Base-by-base conservation (phyloP, 2,888 invertebrate genomes). In the Macropis europaea region DNA sequence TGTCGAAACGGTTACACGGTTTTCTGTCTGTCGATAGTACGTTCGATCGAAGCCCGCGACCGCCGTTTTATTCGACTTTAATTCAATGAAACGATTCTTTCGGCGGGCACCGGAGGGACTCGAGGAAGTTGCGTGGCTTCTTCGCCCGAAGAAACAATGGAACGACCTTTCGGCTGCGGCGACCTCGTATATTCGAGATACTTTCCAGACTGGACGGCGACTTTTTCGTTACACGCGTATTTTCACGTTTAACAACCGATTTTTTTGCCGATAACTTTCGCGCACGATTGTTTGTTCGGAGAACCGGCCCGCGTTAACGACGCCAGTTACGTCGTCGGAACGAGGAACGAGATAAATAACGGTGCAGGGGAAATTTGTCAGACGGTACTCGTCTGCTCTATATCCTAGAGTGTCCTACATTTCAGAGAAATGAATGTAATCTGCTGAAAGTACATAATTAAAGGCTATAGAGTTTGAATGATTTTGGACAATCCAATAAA, bases 121-220 rank as follows among this genome's bases (percentile, higher is more conserved):
- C 42, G 48, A 19, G 54, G 60, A 62, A 77, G 63, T 79, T 68
- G 57, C 50, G 32, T 32, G 64, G 28, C 54, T 70, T 67, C 40
- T 53, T 67, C 11, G 22, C 48, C 32, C 3, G 30, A 63, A 64
- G 73, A 68, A 76, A 79, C 76, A 80, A 79, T 64, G 73, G 61
- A 22, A 74, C 53, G 64, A 77, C 57, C 45, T 68, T 62, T 47
- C 40, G 48, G 40, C 45, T 34, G 28, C 42, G 66, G 61, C 75
- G 45, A 69, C 34, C 54, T 48, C 63, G 50, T 59, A 53, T 34
- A 77, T 74, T 64, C 42, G 57, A 24, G 17, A 36, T 45, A 66
- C 56, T 64, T 52, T 62, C 67, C 28, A 82, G 82, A 83, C 83
- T 77, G 63, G 60, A 53, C 61, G 83, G 83, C 82, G 82, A 76